Base-by-base conservation (phyloP, 1,140 invertebrate genomes). In the Drosophila athabasca region DNA sequence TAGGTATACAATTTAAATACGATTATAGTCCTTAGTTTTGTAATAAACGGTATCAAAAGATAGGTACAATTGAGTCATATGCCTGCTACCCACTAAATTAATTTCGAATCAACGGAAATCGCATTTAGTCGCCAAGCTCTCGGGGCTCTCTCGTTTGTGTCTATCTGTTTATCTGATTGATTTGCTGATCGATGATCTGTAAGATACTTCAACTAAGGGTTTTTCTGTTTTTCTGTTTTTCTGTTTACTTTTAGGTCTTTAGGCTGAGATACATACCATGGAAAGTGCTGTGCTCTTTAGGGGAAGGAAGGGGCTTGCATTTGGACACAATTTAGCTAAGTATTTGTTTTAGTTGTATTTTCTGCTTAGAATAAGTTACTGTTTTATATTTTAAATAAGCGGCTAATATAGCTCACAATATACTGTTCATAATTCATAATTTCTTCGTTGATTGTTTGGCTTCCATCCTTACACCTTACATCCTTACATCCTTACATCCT, bases 41-140 rank as follows among this genome's bases (percentile, higher is more conserved):
- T 88, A 88, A 87, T 88, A 89, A 88, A 89, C 83, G 76, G 83
- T 89, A 88, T 88, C 83, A 88, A 88, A 88, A 88, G 83, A 88
- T 88, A 88, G 83, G 83, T 88, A 88, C 83, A 88, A 88, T 88
- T 88, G 76, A 88, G 76, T 88, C 75, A 64, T 60, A 45, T 62
- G 54, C 78, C 75, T 67, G 71, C 83, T 79, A 79, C 83, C 35
- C 79, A 88, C 83, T 88, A 79, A 89, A 83, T 71, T 65, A 79
- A 76, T 78, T 84, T 65, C 61, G 48, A 74, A 65, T 46, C 65
- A 70, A 70, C 67, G 69, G 44, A 69, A 70, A 69, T 13, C 4
- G 35, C 44, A 54, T 53, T 74, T 74, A 52, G 39, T 51, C 53
- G 52, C 48, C 57, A 64, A 57, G 53, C 53, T 64, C 61, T 35